Base-by-base conservation (phyloP, 2,888 invertebrate genomes). In the Cyrtodaria siliqua region DNA sequence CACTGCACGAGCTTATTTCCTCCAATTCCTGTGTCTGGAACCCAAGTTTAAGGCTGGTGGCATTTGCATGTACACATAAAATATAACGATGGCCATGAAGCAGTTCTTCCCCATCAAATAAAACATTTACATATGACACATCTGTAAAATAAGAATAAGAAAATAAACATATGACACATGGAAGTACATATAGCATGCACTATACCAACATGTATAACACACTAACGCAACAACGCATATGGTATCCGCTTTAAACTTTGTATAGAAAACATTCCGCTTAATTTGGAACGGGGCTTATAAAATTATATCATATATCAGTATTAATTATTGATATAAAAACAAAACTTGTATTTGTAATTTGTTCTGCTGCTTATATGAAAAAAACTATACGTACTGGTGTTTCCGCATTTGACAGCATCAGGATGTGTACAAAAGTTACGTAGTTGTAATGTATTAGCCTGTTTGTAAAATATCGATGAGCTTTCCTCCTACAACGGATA, bases 1-100 rank as follows among this genome's bases (percentile, higher is more conserved):
- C 85, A 50, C 80, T 81, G 62, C 87, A 87, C 18, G 62, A 69
- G 33, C 53, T 70, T 3, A 87, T 50, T 16, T 73, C 86, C 12
- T 60, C 63, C 9, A 87, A 66, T 26, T 73, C 57, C 27, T 83
- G 76, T 1, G 61, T 67, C 84, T 82, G 84, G 20, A 75, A 69
- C 56, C 85, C 85, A 67, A 78, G 56, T 1, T 57, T 44, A n/a
- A 79, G 50, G 2, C 18, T 33, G 26, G 75, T 79, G 18, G 69
- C 64, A 12, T 77, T 59, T 16, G 83, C 83, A 63, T 79, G 78
- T 1, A 86, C 60, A 50, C 84, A 86, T 0, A 81, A 56, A 3
- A 79, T 75, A 50, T 86, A 86, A 9, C 81, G 69, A 8, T 40
- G 63, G 0, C 84, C 84, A 57, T 86, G 75, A 24, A 27, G 23